Evolutionary conservation across 1,140 invertebrate species (phyloP), one percentile per base, ranked within the genome.

Genomic region (Pissodes strobi): DNA sequence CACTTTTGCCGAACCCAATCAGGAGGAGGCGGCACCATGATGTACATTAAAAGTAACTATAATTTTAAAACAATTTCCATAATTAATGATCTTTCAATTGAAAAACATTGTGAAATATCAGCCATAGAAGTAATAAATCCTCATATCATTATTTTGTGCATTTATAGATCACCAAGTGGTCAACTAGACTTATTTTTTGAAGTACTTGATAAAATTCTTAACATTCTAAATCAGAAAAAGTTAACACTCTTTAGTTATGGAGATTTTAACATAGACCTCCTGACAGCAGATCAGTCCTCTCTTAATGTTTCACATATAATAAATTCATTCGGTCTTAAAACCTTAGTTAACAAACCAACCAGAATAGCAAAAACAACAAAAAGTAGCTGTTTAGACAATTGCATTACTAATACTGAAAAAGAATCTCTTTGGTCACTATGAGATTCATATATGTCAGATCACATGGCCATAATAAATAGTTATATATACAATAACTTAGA

Each of bases 151-250:
- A 49, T 22, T 13, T 17, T 22, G 3, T 49, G 17, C 18, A 25
- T 49, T 22, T 49, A 49, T 49, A 49, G 46, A 22, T 49, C 46
- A 5, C 46, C 46, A 49, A 13, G 10, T 49, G 46, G 19, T 22
- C 21, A 49, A 25, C 2, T 49, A 22, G 13, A 49, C 13, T 6
- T 49, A 49, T 49, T 49, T 17, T 49, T 18, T 49, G 46, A 17
- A 49, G 18, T 3, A 5, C 10, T 49, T 49, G 23, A 21, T 6
- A 49, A 49, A 49, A 25, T 6, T 49, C n/a, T 41, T 5, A 13
- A 41, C 38, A 5, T 25, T 49, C 3, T 49, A 4, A 18, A 22
- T 6, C 39, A 21, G 9, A 49, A 25, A 22, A n/a, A n/a, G n/a
- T n/a, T n/a, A n/a, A n/a, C n/a, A n/a, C n/a, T n/a, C n/a, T 22